These are phyloP conservation scores for Rhingia campestris DNA, from an alignment of 2,888 invertebrate genomes.

Conservation along the genomic window DNA sequence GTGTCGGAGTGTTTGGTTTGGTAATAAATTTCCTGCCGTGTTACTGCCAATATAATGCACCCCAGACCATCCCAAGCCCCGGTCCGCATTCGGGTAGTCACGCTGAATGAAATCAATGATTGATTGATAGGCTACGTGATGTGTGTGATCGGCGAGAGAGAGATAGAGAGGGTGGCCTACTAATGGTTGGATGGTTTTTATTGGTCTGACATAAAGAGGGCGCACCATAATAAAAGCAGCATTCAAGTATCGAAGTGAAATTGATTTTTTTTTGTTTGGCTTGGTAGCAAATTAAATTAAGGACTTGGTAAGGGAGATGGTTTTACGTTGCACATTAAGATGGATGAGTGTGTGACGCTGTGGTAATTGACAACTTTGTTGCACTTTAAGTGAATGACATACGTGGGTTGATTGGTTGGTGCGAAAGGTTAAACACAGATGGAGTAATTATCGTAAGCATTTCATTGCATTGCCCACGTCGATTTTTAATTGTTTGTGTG, in stretches of 20 bases:
- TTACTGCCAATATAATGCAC: conserved; percentile 17
- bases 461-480: too few species aligned
- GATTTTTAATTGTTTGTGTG: too few species aligned
- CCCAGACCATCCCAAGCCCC: neutral
- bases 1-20: conserved; percentile 44
- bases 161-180: neutral
- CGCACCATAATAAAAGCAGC: conserved; percentile 20
- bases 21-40: conserved; percentile 45
- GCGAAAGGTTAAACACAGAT: too few species aligned
- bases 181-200: conserved; percentile 47
- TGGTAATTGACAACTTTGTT: too few species aligned
- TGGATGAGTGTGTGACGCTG: neutral
- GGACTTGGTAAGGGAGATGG: conserved; percentile 10
- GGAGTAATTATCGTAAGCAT: too few species aligned
- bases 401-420: too few species aligned
- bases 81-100: neutral
- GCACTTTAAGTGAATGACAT: too few species aligned
- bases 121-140: conserved; percentile 66
- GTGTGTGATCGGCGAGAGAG: conserved; percentile 18
- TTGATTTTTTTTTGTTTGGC: conserved; percentile 30
- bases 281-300: conserved; percentile 30
- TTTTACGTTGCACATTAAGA: neutral
- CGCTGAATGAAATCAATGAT: conserved; percentile 52
- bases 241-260: conserved; percentile 39
- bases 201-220: conserved; percentile 60